Evolutionary conservation across 2,113 vertebrate species (phyloP).

Genomic region (Gorsachius goisagi): DNA sequence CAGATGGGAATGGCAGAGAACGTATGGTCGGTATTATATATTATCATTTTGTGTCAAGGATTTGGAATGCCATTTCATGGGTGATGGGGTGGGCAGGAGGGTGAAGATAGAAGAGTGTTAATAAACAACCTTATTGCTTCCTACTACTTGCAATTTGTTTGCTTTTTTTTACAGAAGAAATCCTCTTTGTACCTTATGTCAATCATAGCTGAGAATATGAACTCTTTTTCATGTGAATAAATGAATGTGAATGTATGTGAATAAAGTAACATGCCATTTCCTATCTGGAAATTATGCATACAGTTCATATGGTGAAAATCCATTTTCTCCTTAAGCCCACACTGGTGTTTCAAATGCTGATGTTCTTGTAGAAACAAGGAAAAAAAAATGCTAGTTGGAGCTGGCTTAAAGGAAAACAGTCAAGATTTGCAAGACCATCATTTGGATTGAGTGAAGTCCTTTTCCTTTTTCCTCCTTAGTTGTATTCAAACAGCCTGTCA

Average conservation of each 20-base stretch:
- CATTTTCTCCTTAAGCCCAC: constrained; percentile 54
- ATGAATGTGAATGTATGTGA: constrained; percentile 70
- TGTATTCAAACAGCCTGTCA: constrained; percentile 67
- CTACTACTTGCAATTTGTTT: constrained; percentile 60
- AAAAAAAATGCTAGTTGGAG: background rate
- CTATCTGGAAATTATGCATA: constrained; percentile 68
- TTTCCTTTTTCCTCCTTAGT: constrained; percentile 25
- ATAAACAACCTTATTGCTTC: constrained; percentile 70
- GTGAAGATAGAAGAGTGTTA: constrained; percentile 65
- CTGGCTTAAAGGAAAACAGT: constrained; percentile 46
- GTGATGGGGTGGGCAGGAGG: constrained; percentile 62
- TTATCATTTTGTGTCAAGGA: constrained; percentile 55
- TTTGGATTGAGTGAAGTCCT: constrained; percentile 41
- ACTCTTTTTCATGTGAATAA: constrained; percentile 68
- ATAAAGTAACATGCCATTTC: constrained; percentile 71
- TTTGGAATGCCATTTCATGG: constrained; percentile 56
- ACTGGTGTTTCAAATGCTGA: constrained; percentile 57
- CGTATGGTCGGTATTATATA: constrained; percentile 62
- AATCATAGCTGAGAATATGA: constrained; percentile 67
- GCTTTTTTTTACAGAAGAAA: constrained; percentile 62
- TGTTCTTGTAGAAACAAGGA: background rate
- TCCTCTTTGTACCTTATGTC: constrained; percentile 67
- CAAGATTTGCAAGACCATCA: constrained; percentile 29
- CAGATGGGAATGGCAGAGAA: constrained; percentile 67
- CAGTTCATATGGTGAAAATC: constrained; percentile 69